These are phyloP conservation scores for Falco novaeseelandiae DNA, from an alignment of 2,797 vertebrate species.

Conservation along the genomic window DNA sequence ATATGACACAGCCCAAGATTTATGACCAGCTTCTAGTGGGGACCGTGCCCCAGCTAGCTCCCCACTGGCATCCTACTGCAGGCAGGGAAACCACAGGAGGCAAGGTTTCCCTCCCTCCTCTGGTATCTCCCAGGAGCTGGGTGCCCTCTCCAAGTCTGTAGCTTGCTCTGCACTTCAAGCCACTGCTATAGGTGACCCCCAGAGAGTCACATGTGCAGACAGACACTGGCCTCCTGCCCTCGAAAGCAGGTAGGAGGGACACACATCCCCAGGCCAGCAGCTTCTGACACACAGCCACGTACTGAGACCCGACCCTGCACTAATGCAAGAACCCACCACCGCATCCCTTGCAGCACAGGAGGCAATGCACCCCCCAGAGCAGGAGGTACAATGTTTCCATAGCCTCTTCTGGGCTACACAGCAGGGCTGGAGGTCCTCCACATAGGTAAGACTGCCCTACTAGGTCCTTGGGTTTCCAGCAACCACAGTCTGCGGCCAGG, in stretches of 20 bases:
- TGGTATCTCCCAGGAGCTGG: neutral
- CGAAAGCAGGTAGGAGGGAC: neutral
- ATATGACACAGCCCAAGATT: neutral
- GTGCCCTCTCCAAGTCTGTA: neutral
- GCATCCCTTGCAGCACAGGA: too few relatives aligned
- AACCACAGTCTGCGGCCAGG: neutral
- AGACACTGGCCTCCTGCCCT: neutral
- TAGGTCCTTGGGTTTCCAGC: neutral
- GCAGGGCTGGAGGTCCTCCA: neutral
- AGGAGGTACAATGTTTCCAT: neutral
- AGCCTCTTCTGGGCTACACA: neutral
- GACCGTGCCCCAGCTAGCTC: neutral
- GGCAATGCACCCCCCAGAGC: neutral
- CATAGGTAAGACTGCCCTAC: neutral
- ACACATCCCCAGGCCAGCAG: neutral
- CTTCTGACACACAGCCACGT: fast-evolving
- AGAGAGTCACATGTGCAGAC: neutral
- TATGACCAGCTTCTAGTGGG: too few relatives aligned
- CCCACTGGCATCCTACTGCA: neutral
- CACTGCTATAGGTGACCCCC: neutral
- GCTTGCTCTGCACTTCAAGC: neutral
- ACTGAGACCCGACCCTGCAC: neutral
- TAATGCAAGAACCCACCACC: neutral
- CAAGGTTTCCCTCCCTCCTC: neutral
- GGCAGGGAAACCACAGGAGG: neutral